Evolutionary conservation across 2,797 vertebrate species (phyloP), one percentile per base, ranked within the genome.

Genomic region (Furcifer pardalis): DNA sequence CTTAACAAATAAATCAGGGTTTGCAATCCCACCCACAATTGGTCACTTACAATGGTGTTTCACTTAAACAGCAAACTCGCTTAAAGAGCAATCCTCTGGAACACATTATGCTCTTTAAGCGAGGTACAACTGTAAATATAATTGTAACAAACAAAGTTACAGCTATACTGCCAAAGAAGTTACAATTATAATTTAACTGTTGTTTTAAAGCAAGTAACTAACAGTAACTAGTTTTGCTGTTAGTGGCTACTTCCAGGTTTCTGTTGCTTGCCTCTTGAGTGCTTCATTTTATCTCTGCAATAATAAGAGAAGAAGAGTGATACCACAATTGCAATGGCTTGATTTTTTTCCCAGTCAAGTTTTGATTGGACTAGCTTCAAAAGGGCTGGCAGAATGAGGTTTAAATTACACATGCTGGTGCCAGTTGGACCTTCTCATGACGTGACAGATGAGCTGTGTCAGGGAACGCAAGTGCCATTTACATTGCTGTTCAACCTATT

Each of bases 381-480:
- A 44, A 1, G 59, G 4, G 10, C 0, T 0, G 30, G 62, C 32
- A 19, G 23, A 78, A 65, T 30, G 19, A 80, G 32, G 49, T 75
- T 56, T n/a, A 30, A 66, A 65, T 2, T 0, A 1, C 15, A n/a
- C 46, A 52, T 3, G 21, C 63, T 5, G 7, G 21, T 60, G 10
- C 25, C 25, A 0, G 13, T n/a, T 42, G 63, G 42, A 21, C 17
- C 76, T 81, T 79, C 37, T 79, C 30, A 63, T 65, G 49, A 7
- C 23, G 0, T 0, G 15, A 3, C 9, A 30, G 9, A 81, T 66
- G 37, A 30, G 59, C 1, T 2, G 17, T 1, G 12, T 40, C 74
- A 73, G 82, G 68, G 77, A 0, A 0, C 40, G 0, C 4, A 86
- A 21, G 7, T 0, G 1, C 27, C 52, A 37, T 77, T 46, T 68